Evolutionary conservation across 2,113 vertebrate genomes (phyloP).

Genomic region (Neodontobutis hainanensis): DNA sequence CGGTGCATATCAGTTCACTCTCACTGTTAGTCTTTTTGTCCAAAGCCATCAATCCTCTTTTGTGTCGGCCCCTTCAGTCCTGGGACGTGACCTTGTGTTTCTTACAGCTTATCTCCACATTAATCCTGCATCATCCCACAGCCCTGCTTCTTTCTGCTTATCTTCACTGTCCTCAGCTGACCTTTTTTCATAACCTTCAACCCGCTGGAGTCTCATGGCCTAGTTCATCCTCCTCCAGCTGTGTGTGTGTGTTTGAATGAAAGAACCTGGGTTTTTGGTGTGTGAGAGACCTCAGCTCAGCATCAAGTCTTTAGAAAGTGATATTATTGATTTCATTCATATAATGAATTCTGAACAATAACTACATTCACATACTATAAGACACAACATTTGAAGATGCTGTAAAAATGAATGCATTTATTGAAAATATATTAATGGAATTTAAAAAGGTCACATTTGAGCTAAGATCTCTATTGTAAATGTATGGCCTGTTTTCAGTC

Average conservation of each 20-base stretch:
- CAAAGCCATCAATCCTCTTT: constrained; percentile 11
- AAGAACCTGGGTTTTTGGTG: constrained; percentile 8
- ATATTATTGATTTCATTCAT: neutral
- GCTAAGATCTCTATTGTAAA: too few relatives aligned
- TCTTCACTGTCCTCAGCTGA: constrained; percentile 37
- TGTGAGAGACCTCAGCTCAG: constrained; percentile 7
- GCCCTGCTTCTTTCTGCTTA: constrained; percentile 10
- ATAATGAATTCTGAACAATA: too few relatives aligned
- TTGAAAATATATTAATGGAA: too few relatives aligned
- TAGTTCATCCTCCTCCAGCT: constrained; percentile 16
- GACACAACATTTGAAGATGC: too few relatives aligned
- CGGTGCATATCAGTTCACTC: neutral
- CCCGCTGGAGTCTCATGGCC: neutral
- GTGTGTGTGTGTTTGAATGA: neutral
- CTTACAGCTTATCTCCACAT: constrained; percentile 30
- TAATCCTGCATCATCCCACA: constrained; percentile 32
- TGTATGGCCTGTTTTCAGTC: too few relatives aligned
- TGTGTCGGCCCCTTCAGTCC: neutral
- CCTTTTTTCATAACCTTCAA: constrained; percentile 28
- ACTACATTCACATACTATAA: too few relatives aligned
- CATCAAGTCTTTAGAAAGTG: neutral
- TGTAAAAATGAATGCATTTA: too few relatives aligned
- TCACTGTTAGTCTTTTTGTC: neutral
- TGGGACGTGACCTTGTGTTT: constrained; percentile 28
- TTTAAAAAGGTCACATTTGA: too few relatives aligned